A percentile compares a stretch with the other conserved stretches of the same genome.
phyloP scores from a whole-genome alignment of 2,888 invertebrate species.

The Trichopoda pennipes region DNA sequence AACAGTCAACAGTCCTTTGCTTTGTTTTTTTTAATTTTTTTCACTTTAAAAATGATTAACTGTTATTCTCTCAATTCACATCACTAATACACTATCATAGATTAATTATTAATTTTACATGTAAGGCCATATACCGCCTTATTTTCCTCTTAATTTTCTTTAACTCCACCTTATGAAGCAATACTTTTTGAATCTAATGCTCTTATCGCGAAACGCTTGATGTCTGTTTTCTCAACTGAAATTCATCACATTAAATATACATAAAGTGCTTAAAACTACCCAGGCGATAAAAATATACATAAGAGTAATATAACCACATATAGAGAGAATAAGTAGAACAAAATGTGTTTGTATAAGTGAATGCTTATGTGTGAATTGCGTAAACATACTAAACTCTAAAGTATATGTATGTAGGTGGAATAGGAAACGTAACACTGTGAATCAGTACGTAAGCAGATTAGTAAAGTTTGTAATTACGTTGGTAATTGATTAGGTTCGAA shows the following conservation, averaged over 20 bases:
- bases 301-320: background rate
- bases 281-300: slow-evolving; percentile 3
- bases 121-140: background rate
- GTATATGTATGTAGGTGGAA: background rate
- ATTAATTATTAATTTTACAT: background rate
- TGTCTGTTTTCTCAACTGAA: slow-evolving; percentile 28
- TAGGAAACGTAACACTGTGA: slow-evolving; percentile 54
- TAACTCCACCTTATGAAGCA: background rate
- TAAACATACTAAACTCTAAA: background rate
- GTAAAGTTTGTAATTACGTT: slow-evolving; percentile 81
- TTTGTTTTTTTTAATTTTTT: too few relatives aligned
- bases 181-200: background rate
- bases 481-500: slow-evolving; percentile 82
- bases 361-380: slow-evolving; percentile 4
- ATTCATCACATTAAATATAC: slow-evolving; percentile 58
- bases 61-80: too few relatives aligned
- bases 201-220: slow-evolving; percentile 21
- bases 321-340: slow-evolving; percentile 10
- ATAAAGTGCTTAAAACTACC: slow-evolving; percentile 52
- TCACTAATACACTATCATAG: too few relatives aligned
- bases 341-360: slow-evolving; percentile 10
- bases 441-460: slow-evolving; percentile 78
- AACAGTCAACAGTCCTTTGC: too few relatives aligned
- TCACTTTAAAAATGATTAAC: too few relatives aligned
- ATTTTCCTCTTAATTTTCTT: too few relatives aligned